These are phyloP conservation scores for Oryzias dopingdopingensis DNA, from an alignment of 2,797 vertebrate species.

Conservation along the genomic window DNA sequence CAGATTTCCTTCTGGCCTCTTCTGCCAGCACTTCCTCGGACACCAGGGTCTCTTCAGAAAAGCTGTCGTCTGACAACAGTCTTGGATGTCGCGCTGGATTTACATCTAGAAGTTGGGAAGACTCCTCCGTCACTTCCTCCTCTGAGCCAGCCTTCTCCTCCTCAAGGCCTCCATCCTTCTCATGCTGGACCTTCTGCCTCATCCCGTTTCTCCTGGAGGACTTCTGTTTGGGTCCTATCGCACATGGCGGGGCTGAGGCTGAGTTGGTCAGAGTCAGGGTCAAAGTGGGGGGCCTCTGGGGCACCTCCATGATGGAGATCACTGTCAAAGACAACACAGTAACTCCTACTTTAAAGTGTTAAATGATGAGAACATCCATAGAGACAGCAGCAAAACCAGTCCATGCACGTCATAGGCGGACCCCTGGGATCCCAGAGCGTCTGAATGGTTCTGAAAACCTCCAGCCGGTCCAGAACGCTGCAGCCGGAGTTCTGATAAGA, in stretches of 20 bases:
- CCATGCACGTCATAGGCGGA: no score
- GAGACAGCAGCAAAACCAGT: no score
- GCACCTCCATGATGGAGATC: constrained; percentile 62
- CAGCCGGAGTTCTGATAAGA: no score
- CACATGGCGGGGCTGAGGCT: constrained; percentile 12
- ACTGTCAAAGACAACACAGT: constrained; percentile 33
- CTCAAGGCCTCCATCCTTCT: constrained; percentile 6
- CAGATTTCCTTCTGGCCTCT: constrained; percentile 35
- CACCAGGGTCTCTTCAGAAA: constrained; percentile 28
- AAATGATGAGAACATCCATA: no score
- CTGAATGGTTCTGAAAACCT: no score
- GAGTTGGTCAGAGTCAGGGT: constrained; percentile 29
- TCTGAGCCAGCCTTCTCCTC: not conserved
- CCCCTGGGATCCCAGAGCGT: no score
- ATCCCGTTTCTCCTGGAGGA: constrained; percentile 10
- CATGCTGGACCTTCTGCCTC: not conserved
- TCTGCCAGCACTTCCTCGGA: constrained; percentile 38
- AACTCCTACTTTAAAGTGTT: not conserved
- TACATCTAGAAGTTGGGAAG: not conserved
- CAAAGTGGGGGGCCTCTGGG: constrained; percentile 44
- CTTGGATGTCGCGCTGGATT: constrained; percentile 8
- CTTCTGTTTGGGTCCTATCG: constrained; percentile 19
- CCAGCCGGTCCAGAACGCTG: no score
- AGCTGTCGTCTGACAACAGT: constrained; percentile 37
- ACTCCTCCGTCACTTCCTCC: constrained; percentile 2